Evolutionary conservation across 2,113 vertebrate species (phyloP), one percentile per base, ranked within the genome.

Genomic region (Strigops habroptila): DNA sequence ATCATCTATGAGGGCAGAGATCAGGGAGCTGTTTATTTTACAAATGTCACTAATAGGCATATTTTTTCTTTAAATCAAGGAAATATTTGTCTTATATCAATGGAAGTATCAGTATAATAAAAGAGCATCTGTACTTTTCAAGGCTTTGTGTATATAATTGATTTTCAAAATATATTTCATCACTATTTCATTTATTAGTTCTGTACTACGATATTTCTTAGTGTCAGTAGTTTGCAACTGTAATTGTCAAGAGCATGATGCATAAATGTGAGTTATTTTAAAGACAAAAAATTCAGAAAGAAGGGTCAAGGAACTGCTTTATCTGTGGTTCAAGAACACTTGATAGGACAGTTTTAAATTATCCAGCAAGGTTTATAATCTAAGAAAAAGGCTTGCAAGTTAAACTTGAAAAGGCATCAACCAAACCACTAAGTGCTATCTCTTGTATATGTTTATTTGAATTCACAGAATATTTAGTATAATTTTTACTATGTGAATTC

Each of bases 211-310:
- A 24, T 91, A 91, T 90, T 97, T 96, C 95, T 96, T 82, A 97
- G 84, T 96, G 81, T 85, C 81, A 95, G 83, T 96, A 77, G 92
- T 97, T 96, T 97, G 78, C 86, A 96, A 79, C 83, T 95, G 79
- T 95, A 94, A 88, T 88, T 95, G 43, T 91, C 96, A 96, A 96
- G 93, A 41, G 43, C 62, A 60, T 78, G 94, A 96, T 91, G 97
- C 91, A 97, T 94, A 96, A 96, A 89, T 76, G 48, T 92, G 95
- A 93, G 80, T 83, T 96, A 80, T 95, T 96, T 76, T 86, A 81
- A 96, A 92, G 51, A 52, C 17, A 97, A 86, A 81, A 82, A 70
- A 74, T 44, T 68, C 48, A 83, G 19, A 52, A 91, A 92, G 46
- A 92, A 86, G 12, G 28, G 74, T 97, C 85, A 97, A 95, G 70